Evolutionary conservation across 2,888 invertebrate genomes (phyloP), one percentile per base, ranked within the genome.

Genomic region (Pseudoips prasinana): DNA sequence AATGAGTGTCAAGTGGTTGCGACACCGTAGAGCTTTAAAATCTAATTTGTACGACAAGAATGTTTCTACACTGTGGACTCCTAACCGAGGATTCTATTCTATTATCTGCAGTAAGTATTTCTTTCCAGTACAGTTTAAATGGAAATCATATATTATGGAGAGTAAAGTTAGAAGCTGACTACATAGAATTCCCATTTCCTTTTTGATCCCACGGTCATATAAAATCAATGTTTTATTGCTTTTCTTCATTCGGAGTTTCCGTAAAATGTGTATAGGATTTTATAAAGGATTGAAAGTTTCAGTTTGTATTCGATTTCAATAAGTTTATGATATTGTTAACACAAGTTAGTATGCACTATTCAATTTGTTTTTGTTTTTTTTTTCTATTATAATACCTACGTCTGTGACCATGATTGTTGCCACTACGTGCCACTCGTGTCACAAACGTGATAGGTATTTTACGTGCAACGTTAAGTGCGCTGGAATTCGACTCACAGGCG

Each of bases 1-100:
- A 61, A 63, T 63, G 55, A 61, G 58, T 54, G 60, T 51, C 49
- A 55, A 65, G 60, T 48, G 61, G 49, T 55, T 48, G 53, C 53
- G 50, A 56, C 50, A 47, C 47, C 38, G 33, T 32, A 42, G 44
- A 36, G 56, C 46, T 53, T 58, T 60, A 53, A 58, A 66, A 60
- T 62, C 60, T 58, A 49, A 62, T 62, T 64, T 64, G 50, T 44
- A 27, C 26, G 32, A 50, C 51, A 40, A 37, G 40, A 58, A 59
- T 48, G 54, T 48, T 58, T 55, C 54, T 45, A 57, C 52, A 48
- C 44, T 44, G 51, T 46, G 37, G 51, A 48, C 51, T 53, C 36
- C 33, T 33, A 20, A 34, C 33, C 7, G 22, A 40, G 36, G 37
- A 35, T 5, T 7, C 3, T 5, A 20, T 7, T n/a, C n/a, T n/a